Evolutionary conservation across 2,888 invertebrate genomes (phyloP).

Genomic region (Sylvicola fuscatus): DNA sequence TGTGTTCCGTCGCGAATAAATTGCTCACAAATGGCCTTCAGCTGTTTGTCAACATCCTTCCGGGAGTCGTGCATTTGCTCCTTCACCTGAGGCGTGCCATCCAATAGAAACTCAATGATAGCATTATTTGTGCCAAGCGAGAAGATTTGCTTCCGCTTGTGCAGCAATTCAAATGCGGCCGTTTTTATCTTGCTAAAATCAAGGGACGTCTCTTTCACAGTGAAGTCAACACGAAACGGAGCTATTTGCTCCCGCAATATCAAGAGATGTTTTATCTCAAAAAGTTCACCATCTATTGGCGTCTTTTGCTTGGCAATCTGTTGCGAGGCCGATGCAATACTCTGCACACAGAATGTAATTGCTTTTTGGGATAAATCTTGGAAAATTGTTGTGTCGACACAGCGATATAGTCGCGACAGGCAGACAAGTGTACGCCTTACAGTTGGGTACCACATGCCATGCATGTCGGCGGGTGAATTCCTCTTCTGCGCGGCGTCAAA

Average conservation of each 20-base stretch:
- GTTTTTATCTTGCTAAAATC: conserved; percentile 87
- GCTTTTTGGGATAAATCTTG: conserved; percentile 96
- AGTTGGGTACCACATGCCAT: conserved; percentile 99
- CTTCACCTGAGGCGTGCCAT: conserved; percentile 84
- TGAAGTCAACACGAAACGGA: conserved; percentile 90
- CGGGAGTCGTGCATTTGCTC: conserved; percentile 88
- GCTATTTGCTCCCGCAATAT: conserved; percentile 96
- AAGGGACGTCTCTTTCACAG: conserved; percentile 77
- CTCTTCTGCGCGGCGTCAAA: neutral
- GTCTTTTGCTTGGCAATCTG: conserved; percentile 57
- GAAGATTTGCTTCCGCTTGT: conserved; percentile 69
- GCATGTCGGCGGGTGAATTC: conserved; percentile 83
- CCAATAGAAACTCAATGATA: conserved; percentile 71
- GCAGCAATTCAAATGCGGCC: conserved; percentile 55
- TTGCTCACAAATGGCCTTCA: conserved; percentile 75
- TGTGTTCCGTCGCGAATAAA: conserved; percentile 67
- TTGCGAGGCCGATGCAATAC: conserved; percentile 62
- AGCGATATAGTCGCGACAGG: conserved; percentile 69
- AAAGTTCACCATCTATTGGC: conserved; percentile 83
- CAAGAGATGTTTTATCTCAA: conserved; percentile 91
- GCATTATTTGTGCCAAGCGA: conserved; percentile 76
- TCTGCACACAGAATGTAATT: conserved; percentile 75
- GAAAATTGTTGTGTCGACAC: conserved; percentile 86
- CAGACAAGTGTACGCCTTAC: conserved; percentile 88
- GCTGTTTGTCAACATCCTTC: conserved; percentile 83